Base-by-base conservation (phyloP, 2,797 vertebrate genomes). In the Acestrorhynchus altus region DNA sequence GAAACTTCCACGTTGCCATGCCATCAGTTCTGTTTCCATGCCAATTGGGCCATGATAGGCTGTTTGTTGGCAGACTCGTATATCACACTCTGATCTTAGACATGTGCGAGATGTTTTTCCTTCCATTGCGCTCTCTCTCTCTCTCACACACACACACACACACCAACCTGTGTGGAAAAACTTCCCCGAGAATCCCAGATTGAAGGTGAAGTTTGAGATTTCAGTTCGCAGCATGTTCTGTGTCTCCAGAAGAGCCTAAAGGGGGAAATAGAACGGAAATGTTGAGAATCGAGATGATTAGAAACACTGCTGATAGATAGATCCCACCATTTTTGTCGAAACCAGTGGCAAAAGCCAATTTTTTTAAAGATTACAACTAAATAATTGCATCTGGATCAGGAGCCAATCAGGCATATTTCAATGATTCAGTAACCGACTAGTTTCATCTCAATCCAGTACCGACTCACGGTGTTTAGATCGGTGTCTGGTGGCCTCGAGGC, bases 151-250 rank as follows among this genome's bases (percentile, higher is more conserved):
- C 16, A 44, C 28, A 59, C 63, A 70, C 24, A 4, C 20, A 67
- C 10, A 81, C 94, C 90, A 92, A 98, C 98, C 98, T 94, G 98
- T 99, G 85, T 99, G 97, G 92, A 98, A 98, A 93, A 99, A 99
- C 91, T 98, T 99, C 88, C 98, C 98, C 87, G 98, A 99, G 94
- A 97, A 99, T 90, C 98, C 98, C 89, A 99, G 94, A 94, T 99
- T 99, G 93, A 99, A 99, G 90, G 98, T 99, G 87, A 99, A 99
- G 94, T 99, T 99, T 88, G 96, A 95, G 92, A 99, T 95, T 87
- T 96, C 96, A 92, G 95, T 94, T 80, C 97, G 95, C 88, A 99
- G 94, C 88, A 96, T 94, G 86, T 93, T 96, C 94, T 99, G 97
- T 59, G 96, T 97, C 87, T 98, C 95, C 88, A 98, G 95, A 80